Percentiles rank a stretch among this genome's conserved stretches.
phyloP scores from a whole-genome alignment of 2,797 vertebrate genomes.

The Heteromormyrus szaboi region DNA sequence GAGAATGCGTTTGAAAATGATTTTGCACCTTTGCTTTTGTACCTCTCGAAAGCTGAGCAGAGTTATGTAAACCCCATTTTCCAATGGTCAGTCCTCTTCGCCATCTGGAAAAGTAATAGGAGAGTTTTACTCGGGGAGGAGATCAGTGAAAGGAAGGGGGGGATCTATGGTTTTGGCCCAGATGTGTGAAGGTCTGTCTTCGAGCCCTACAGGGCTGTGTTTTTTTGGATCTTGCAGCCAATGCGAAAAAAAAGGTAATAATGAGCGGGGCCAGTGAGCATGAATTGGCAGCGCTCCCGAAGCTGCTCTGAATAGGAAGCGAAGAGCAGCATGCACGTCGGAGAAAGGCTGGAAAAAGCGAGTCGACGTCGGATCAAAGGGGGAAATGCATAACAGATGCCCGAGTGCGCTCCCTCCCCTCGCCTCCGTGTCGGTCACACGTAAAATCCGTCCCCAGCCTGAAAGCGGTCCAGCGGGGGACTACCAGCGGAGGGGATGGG shows the following conservation, averaged over 20 bases:
- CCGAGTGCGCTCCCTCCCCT: conserved; percentile 43
- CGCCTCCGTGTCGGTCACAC: conserved; percentile 53
- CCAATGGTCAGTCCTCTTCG: background rate
- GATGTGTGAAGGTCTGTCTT: conserved; percentile 28
- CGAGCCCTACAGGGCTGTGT: conserved; percentile 28
- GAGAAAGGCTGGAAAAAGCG: conserved; percentile 58
- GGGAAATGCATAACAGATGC: conserved; percentile 69
- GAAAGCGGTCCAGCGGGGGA: conserved; percentile 35
- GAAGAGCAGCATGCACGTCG: conserved; percentile 50
- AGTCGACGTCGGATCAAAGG: conserved; percentile 60
- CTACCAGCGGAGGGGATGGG: conserved; percentile 46
- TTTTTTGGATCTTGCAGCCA: conserved; percentile 30
- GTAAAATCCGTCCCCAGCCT: conserved; percentile 49
- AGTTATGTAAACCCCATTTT: background rate
- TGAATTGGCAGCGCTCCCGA: conserved; percentile 39
- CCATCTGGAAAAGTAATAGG: conserved; percentile 33
- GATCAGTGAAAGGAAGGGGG: conserved; percentile 12
- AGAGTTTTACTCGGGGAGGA: conserved; percentile 16
- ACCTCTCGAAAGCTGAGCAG: background rate
- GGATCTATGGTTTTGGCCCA: conserved; percentile 28
- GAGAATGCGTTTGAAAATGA: background rate
- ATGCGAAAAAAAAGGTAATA: conserved; percentile 35
- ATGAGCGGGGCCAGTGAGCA: conserved; percentile 38
- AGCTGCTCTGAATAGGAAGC: conserved; percentile 41
- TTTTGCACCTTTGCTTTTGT: background rate